Conservation (phyloP, 1,140 invertebrate species). For the Armadillidium nasatum region DNA sequence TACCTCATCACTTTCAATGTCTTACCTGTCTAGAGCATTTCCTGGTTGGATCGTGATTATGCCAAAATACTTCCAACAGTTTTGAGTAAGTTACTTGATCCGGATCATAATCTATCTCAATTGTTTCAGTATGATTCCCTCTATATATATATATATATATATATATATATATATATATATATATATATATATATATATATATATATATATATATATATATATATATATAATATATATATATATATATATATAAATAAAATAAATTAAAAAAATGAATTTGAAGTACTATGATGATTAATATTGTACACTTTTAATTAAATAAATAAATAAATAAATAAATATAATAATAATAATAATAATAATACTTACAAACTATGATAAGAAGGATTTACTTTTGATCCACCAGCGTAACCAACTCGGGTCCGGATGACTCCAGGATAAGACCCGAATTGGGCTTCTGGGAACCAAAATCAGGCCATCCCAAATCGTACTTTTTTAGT, state of each 20-base stretch:
- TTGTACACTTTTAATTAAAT: not conserved
- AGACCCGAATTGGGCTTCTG: constrained; percentile 82
- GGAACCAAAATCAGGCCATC: constrained; percentile 97
- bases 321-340: not conserved
- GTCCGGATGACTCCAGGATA: constrained; percentile 78
- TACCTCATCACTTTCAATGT: no score
- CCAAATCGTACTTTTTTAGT: constrained; percentile 74
- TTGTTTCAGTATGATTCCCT: constrained; percentile 88
- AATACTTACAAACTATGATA: constrained; percentile 79
- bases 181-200: no score
- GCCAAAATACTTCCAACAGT: constrained; percentile 82
- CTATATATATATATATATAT: no score
- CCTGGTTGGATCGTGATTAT: constrained; percentile 80
- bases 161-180: constrained; percentile 30
- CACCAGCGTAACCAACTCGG: constrained; percentile 91
- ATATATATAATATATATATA: constrained; percentile 20
- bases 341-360: not conserved
- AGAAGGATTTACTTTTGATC: constrained; percentile 69
- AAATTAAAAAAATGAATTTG: not conserved
- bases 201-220: no score
- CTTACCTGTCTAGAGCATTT: constrained; percentile 70
- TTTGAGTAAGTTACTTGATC: constrained; percentile 66
- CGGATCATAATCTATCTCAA: constrained; percentile 85
- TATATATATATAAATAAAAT: no score
- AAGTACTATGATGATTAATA: no score